Evolutionary conservation across 2,113 vertebrate genomes (phyloP), one percentile per base, ranked within the genome.

Genomic region (Ondatra zibethicus): DNA sequence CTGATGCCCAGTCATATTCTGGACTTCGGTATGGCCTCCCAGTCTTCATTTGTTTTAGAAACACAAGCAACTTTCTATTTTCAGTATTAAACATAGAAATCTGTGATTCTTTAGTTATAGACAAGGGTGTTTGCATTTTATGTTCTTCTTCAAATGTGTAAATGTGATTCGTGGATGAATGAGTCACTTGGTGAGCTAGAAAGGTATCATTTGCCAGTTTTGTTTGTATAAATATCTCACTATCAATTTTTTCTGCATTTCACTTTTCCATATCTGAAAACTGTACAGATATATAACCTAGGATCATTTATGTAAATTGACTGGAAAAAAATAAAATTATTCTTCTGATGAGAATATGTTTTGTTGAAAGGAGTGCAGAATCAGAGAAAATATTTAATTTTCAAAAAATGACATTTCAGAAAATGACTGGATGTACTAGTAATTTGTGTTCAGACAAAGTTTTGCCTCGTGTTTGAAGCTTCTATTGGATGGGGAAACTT

Each of bases 401-500:
- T 92, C 95, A 92, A 77, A 92, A 3, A 78, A 94, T 96, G 7
- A 36, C 27, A 52, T 92, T 95, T 93, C 45, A 75, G 77, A 85
- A 96, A 77, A 86, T 94, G 61, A 31, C n/a, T 82, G 88, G 19
- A 91, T 70, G 14, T 87, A 36, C n/a, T 81, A 88, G 50, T 31
- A 89, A 36, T 77, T 72, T 58, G n/a, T 52, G 86, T 91, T 94
- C 58, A 91, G 82, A 82, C 63, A 89, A 86, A 94, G 68, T 75
- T 92, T 91, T 52, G 61, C 14, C 31, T 94, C 66, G 25, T 33
- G 80, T 73, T 95, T 73, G 25, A 93, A 86, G 66, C 90, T 86
- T 63, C 50, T 33, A 63, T 21, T 82, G 45, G 5, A 7, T 33
- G 12, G 55, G 16, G 47, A 86, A 95, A 88, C 63, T 93, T 81